phyloP scores from a whole-genome alignment of 2,113 vertebrate genomes.

The Podarcis cretensis region DNA sequence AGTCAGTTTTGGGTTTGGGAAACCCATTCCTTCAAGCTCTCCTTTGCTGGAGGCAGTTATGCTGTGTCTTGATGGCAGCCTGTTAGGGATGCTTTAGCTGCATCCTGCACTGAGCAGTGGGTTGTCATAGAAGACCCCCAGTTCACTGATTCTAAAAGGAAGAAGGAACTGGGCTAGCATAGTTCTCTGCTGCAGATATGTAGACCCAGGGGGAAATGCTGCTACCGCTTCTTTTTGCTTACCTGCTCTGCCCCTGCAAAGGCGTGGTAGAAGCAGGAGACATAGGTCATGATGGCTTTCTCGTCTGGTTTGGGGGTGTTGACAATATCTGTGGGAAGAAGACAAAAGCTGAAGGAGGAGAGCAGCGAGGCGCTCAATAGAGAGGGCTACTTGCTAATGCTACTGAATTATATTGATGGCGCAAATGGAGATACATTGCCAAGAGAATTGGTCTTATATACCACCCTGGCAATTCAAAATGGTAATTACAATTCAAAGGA shows the following conservation, averaged over 20 bases:
- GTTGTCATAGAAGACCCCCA: too few relatives aligned
- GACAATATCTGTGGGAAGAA: slow-evolving; percentile 81
- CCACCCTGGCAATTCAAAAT: too few relatives aligned
- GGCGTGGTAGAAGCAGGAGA: slow-evolving; percentile 95
- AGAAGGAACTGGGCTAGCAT: background rate
- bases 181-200: background rate
- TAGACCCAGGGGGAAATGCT: background rate
- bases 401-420: background rate
- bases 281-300: slow-evolving; percentile 94
- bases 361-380: rapidly evolving
- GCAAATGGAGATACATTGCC: background rate
- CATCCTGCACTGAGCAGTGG: too few relatives aligned
- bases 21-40: too few relatives aligned
- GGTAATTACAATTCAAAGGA: too few relatives aligned
- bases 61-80: too few relatives aligned
- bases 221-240: background rate
- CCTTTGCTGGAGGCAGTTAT: too few relatives aligned
- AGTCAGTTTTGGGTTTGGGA: too few relatives aligned
- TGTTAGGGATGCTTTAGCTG: too few relatives aligned
- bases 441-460: too few relatives aligned
- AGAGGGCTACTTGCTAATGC: too few relatives aligned
- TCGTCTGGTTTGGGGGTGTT: slow-evolving; percentile 93
- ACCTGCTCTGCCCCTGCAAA: slow-evolving; percentile 93
- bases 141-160: too few relatives aligned
- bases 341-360: background rate